Evolutionary conservation across 2,113 vertebrate species (phyloP), one percentile per base, ranked within the genome.

Genomic region (Tautogolabrus adspersus): DNA sequence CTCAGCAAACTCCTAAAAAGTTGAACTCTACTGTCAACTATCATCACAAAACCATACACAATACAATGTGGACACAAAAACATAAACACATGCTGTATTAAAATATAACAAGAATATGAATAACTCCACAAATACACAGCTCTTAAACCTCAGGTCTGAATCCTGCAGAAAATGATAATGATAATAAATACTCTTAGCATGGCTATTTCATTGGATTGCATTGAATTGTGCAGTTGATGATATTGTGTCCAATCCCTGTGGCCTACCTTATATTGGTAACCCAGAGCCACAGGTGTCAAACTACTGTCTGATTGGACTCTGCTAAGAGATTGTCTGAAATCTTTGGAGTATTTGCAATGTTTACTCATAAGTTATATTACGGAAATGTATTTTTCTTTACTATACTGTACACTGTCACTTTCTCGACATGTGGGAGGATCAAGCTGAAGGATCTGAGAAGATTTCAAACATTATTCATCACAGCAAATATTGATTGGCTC

Each of bases 401-500:
- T 72, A 15, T 54, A 56, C 38, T 34, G 26, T 26, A 26, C 42
- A 63, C n/a, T 51, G 21, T 74, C 61, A 47, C 56, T 57, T 47
- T 69, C 9, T 46, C 0, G 23, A 57, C 78, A 57, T 76, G 26
- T 75, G 62, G 42, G 58, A 44, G 65, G 74, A 84, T 77, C 66
- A 77, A 52, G 75, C 61, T 81, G 42, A 63, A 71, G 52, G 18
- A 58, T 74, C 51, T 72, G 37, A 71, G 42, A 58, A 62, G 67
- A 65, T 84, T 66, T 80, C 66, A 77, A 76, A 80, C 55, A 75
- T 82, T 56, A 85, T 65, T 84, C 60, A 79, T 75, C 22, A 60
- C 66, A 75, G 71, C 42, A 82, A 80, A 83, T 67, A 74, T 75
- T 73, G 82, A 87, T 75, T 69, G 66, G 72, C 79, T 72, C 72